Percentiles rank a stretch among this genome's conserved stretches.
Conservation (phyloP, 2,113 vertebrate species). For the Pelecanus crispus region DNA sequence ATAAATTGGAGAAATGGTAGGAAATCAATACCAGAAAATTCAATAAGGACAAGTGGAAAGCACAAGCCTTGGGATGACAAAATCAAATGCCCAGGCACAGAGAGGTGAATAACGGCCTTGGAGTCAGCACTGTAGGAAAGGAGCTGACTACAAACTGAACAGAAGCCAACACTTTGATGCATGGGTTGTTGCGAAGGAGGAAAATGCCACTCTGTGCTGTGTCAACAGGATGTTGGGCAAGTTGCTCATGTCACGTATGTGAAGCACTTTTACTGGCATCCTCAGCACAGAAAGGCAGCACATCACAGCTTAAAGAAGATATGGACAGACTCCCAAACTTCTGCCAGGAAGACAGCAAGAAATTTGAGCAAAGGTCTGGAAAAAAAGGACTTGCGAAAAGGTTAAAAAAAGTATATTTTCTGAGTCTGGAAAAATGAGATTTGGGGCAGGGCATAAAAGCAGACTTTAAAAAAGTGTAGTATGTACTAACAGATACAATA, state of each 20-base stretch:
- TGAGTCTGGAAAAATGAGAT: neutral
- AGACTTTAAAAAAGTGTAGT: neutral
- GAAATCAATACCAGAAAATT: neutral
- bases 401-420: neutral
- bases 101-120: neutral
- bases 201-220: neutral
- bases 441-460: neutral
- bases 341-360: neutral
- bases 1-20: neutral
- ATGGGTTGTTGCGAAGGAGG: neutral
- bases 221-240: neutral
- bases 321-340: neutral
- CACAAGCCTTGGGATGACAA: neutral
- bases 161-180: neutral
- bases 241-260: fast-evolving
- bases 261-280: neutral
- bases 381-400: neutral
- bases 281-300: neutral
- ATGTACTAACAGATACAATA: neutral
- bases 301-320: neutral
- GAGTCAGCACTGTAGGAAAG: neutral
- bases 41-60: neutral
- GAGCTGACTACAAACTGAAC: neutral
- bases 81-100: neutral
- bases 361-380: neutral